phyloP scores from a whole-genome alignment of 1,140 invertebrate genomes.

The Papilio dardanus region DNA sequence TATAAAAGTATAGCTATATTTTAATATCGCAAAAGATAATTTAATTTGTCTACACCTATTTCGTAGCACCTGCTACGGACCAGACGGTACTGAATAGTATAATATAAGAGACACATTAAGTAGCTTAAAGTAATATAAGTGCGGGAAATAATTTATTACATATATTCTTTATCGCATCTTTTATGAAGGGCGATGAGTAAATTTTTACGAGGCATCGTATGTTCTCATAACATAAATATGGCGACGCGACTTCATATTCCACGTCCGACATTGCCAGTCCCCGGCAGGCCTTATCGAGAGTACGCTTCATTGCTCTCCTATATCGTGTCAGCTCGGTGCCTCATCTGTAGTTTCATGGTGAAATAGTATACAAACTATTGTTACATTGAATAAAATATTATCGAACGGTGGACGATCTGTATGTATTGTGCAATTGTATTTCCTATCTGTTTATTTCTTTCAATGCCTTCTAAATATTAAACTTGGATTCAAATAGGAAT shows the following conservation, averaged over 20 bases:
- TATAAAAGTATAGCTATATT: background rate
- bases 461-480: too few species aligned
- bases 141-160: slow-evolving; percentile 3
- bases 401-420: background rate
- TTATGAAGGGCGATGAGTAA: slow-evolving; percentile 20
- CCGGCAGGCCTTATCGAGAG: slow-evolving; percentile 11
- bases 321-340: background rate
- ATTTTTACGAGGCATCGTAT: slow-evolving; percentile 21
- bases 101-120: background rate
- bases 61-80: background rate
- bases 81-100: background rate
- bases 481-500: too few species aligned
- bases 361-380: background rate
- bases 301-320: slow-evolving; percentile 13
- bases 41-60: background rate
- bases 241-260: slow-evolving; percentile 21
- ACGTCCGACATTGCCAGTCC: slow-evolving; percentile 18
- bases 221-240: slow-evolving; percentile 24
- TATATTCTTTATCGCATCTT: slow-evolving; percentile 25
- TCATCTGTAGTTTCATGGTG: background rate
- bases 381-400: background rate
- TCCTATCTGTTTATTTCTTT: too few species aligned
- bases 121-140: background rate
- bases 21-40: background rate
- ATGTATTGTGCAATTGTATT: too few species aligned